Base-by-base conservation (phyloP, 2,888 invertebrate species). In the Bursaphelenchus okinawaensis region DNA sequence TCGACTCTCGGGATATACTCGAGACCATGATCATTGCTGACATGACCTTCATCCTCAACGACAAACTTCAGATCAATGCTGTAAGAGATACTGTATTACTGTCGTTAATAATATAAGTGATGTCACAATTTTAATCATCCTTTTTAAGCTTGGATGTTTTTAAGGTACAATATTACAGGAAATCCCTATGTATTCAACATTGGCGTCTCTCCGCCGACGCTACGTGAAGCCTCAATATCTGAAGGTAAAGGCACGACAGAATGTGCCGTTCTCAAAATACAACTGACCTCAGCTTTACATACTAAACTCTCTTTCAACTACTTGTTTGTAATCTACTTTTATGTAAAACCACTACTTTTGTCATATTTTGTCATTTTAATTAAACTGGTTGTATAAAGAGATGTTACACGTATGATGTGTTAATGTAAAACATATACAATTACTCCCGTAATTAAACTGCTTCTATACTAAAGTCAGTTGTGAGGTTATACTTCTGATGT, bases 11-110 rank as follows among this genome's bases (percentile, higher is more conserved):
- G 9, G 60, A 59, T 24, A 54, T 59, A 12, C 22, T 29, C 4
- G 60, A 59, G 6, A 59, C 60, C 1, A 26, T 59, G 60, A 59
- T 59, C 52, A 26, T 59, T 23, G 60, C 60, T 22, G 60, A 59
- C 51, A 26, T 59, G 60, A 59, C 60, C 20, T 59, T 59, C 26
- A 59, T 59, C 19, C 60, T 59, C 4, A 4, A 40, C 60, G 52
- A 59, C 19, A 19, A 59, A 19, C 60, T 59, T 22, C 60, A 59
- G n/a, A 54, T 59, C 31, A 59, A 59, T 26, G 50, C 40, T 19
- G 60, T 59, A 16, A 23, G 60, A 20, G 16, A 54, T 26, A 3
- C 12, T 3, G 16, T n/a, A n/a, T n/a, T n/a, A n/a, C n/a, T n/a
- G n/a, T n/a, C n/a, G n/a, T n/a, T n/a, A n/a, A n/a, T n/a, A n/a